phyloP scores from a whole-genome alignment of 2,797 vertebrate species.

The Cynopterus sphinx region DNA sequence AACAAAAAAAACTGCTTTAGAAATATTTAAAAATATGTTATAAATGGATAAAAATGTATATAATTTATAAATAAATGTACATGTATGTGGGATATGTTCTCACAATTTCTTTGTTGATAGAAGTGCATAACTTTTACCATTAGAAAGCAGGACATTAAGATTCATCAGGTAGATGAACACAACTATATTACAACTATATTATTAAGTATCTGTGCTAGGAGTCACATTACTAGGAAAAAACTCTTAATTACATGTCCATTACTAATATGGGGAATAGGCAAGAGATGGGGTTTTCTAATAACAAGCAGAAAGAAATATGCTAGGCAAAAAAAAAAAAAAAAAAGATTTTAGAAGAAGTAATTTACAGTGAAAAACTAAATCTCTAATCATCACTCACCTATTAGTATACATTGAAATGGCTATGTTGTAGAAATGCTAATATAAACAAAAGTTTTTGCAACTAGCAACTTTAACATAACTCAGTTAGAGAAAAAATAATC shows the following conservation, averaged over 20 bases:
- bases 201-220: not conserved
- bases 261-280: not conserved
- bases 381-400: not conserved
- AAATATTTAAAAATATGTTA: not conserved
- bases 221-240: not conserved
- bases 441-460: not conserved
- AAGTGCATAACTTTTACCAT: not conserved
- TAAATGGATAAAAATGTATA: not conserved
- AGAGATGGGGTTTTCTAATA: not conserved
- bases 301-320: not conserved
- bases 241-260: not conserved
- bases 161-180: not conserved
- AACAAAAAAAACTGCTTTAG: not conserved
- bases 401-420: not conserved
- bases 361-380: not conserved
- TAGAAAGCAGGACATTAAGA: not conserved
- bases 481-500: not conserved
- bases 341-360: not conserved
- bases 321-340: not conserved
- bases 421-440: not conserved
- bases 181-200: not conserved
- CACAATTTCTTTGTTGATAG: not conserved
- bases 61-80: not conserved
- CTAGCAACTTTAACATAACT: not conserved
- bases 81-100: not conserved